Base-by-base conservation (phyloP, 1,140 invertebrate genomes). In the Ephestia elutella region DNA sequence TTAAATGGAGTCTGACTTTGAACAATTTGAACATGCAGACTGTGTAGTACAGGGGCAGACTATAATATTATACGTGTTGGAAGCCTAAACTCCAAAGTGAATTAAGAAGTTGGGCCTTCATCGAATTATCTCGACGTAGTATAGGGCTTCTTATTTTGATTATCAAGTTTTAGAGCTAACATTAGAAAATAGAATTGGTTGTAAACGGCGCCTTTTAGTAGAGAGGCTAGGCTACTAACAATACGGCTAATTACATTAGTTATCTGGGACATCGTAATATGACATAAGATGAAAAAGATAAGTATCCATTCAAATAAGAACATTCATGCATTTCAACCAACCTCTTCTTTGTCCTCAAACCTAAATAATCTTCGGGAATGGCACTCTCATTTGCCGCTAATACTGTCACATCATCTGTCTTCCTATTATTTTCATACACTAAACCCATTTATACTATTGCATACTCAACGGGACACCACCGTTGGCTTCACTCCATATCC, bases 401-500 rank as follows among this genome's bases (percentile, higher is more conserved):
- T 3, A 25, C 21, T 25, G 21, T 25, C 2, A 25, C 7, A 3
- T 25, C 21, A 25, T 7, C 21, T 25, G 21, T 25, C 21, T 25
- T 25, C 21, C 21, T 25, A 25, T 7, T 25, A 25, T 25, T 25
- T 25, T 25, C 21, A 7, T 25, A 7, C 32, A 35, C 32, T 11
- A 35, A 35, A 35, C 8, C 21, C 21, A n/a, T n/a, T n/a, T n/a
- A n/a, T 25, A 25, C 21, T 25, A 25, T 35, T 35, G 32, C 32
- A 35, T 2, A 35, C 32, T 35, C 32, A 13, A 11, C 32, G 32
- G 4, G 32, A 25, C 21, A 9, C 2, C 32, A 9, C 9, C 32
- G 3, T 59, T 20, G 57, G 21, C 50, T n/a, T 19, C 55, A 55
- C 55, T 49, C 35, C 19, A 55, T 55, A 54, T 30, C 38, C 20